These are phyloP conservation scores for Amniataba percoides DNA, from an alignment of 2,797 vertebrate genomes.

Conservation along the genomic window DNA sequence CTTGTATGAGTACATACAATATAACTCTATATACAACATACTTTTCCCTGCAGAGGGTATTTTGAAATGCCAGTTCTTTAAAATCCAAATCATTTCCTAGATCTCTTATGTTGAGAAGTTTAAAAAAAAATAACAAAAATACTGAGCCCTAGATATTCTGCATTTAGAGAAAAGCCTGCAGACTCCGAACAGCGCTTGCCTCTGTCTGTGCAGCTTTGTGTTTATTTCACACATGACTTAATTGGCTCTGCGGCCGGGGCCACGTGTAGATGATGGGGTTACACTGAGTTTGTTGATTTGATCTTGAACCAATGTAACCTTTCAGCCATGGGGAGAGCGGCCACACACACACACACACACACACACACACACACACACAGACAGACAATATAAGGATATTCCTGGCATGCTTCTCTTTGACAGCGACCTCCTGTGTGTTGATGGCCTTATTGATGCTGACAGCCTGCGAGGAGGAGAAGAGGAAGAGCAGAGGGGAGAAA, in stretches of 20 bases:
- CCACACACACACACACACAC: conserved; percentile 11
- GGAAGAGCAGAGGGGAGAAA: conserved; percentile 41
- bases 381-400: conserved; percentile 92
- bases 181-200: conserved; percentile 2
- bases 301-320: conserved; percentile 59
- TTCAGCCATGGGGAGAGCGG: conserved; percentile 21
- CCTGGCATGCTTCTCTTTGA: conserved; percentile 99
- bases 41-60: not conserved
- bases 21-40: not conserved
- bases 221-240: conserved; percentile 38
- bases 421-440: conserved; percentile 98
- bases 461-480: conserved; percentile 84
- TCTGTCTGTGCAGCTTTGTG: conserved; percentile 5
- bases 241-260: conserved; percentile 42
- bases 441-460: conserved; percentile 99
- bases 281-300: conserved; percentile 53
- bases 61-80: conserved; percentile 11
- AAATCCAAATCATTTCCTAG: not conserved
- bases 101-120: not conserved
- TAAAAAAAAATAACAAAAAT: not conserved
- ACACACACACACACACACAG: conserved; percentile 29
- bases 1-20: too few species aligned
- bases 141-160: not conserved
- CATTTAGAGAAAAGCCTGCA: not conserved
- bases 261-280: conserved; percentile 34